Base-by-base conservation (phyloP, 2,797 vertebrate species). In the Calcarius lapponicus region DNA sequence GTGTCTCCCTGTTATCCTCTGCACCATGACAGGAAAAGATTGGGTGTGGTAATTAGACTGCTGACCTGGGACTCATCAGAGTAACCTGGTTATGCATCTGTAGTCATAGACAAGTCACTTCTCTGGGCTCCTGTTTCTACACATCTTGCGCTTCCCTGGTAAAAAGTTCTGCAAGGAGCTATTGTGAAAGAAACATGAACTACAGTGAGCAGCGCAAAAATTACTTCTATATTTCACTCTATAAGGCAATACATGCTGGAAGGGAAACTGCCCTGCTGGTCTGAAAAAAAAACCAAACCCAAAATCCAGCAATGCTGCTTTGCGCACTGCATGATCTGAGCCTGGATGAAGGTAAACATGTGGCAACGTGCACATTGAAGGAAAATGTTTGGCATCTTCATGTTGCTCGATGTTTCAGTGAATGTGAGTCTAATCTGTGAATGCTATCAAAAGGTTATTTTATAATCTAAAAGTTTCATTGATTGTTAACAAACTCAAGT, bases 31-130 rank as follows among this genome's bases (percentile, higher is more conserved):
- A 95, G 92, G 92, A 96, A 95, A 91, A 92, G 75, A 93, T 2
- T 81, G 89, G 93, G 89, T 73, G 93, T 92, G 92, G 90, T 88
- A 93, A 90, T 94, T 85, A 83, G 80, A 76, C 58, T 71, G 38
- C 70, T 51, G 92, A 86, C 76, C 89, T 60, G 87, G 34, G 47
- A 95, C 58, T 91, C 82, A 34, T 92, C 80, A 66, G 82, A 69
- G 79, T 80, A 92, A 90, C 82, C 58, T 90, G 38, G 81, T 82
- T 95, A 71, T 42, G 65, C 88, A 88, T 69, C 54, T 31, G 54
- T 47, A 80, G 80, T 91, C 85, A 83, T 6, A 20, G 56, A 26
- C 65, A 91, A 79, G 91, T 90, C 76, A 70, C 32, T 75, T 87
- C 89, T 87, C 47, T 16, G n/a, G 32, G n/a, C 82, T 93, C 26